Conservation (phyloP, 1,140 invertebrate species). For the Heterodera schachtii region DNA sequence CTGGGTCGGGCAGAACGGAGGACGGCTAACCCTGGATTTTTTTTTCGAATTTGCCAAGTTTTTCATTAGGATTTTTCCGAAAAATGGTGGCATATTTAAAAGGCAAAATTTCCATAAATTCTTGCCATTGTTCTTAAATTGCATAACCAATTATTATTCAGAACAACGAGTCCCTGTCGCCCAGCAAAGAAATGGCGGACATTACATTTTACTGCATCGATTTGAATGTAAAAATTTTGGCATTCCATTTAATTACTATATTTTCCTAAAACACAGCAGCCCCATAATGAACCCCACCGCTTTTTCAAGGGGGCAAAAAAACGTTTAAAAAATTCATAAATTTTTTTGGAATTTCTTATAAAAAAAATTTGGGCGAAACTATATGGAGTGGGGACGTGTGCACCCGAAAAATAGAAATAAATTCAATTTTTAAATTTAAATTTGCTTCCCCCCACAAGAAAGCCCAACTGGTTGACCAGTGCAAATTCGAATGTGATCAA, state of each 20-base stretch:
- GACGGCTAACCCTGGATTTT: too few species aligned
- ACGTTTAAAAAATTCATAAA: not conserved
- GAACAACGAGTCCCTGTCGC: conserved; percentile 52
- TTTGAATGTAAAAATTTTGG: conserved; percentile 44
- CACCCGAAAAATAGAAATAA: not conserved
- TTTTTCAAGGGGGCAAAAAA: too few species aligned
- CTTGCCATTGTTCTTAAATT: too few species aligned
- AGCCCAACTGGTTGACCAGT: conserved; percentile 40
- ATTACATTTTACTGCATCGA: conserved; percentile 45
- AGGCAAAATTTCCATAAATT: too few species aligned
- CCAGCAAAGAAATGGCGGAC: conserved; percentile 23
- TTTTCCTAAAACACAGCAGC: too few species aligned
- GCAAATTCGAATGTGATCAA: conserved; percentile 45
- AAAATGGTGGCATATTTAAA: too few species aligned
- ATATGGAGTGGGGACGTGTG: too few species aligned
- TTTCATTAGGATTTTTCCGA: too few species aligned
- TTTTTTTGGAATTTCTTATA: not conserved
- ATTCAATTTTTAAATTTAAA: conserved; percentile 13
- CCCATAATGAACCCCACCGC: too few species aligned
- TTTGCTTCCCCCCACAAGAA: conserved; percentile 31
- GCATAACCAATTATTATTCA: not conserved
- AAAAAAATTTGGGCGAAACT: too few species aligned
- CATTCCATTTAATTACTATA: not conserved
- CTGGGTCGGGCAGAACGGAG: not conserved
- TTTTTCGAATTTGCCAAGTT: too few species aligned